These are phyloP conservation scores for Arenaria interpres DNA, from an alignment of 2,113 vertebrate species.

Conservation along the genomic window DNA sequence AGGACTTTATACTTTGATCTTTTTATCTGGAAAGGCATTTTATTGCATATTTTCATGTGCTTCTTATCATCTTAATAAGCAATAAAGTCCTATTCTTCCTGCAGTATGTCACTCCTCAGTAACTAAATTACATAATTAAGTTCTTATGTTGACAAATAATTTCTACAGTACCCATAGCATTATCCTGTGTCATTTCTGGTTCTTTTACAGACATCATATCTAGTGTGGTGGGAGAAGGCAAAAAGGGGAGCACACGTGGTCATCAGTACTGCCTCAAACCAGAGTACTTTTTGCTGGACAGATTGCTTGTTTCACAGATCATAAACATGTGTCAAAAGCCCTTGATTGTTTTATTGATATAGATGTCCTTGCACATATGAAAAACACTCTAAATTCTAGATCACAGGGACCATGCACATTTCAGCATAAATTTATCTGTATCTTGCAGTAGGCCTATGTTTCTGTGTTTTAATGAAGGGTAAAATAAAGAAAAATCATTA, in stretches of 20 bases:
- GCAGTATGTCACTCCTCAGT: neutral
- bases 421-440: neutral
- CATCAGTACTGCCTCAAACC: neutral
- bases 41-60: neutral
- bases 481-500: neutral
- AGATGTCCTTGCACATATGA: neutral
- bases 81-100: neutral
- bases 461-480: neutral
- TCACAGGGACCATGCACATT: neutral
- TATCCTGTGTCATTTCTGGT: neutral
- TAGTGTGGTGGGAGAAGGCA: neutral
- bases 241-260: neutral
- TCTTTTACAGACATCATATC: neutral
- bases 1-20: neutral
- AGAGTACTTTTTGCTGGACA: neutral
- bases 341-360: neutral
- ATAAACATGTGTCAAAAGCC: neutral
- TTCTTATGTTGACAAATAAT: neutral
- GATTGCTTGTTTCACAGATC: neutral
- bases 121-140: neutral
- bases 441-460: neutral
- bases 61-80: neutral
- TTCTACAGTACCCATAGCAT: neutral
- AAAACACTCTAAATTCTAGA: neutral
- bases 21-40: neutral